These are phyloP conservation scores for Smittia aterrima DNA, from an alignment of 2,888 invertebrate species.

Conservation along the genomic window DNA sequence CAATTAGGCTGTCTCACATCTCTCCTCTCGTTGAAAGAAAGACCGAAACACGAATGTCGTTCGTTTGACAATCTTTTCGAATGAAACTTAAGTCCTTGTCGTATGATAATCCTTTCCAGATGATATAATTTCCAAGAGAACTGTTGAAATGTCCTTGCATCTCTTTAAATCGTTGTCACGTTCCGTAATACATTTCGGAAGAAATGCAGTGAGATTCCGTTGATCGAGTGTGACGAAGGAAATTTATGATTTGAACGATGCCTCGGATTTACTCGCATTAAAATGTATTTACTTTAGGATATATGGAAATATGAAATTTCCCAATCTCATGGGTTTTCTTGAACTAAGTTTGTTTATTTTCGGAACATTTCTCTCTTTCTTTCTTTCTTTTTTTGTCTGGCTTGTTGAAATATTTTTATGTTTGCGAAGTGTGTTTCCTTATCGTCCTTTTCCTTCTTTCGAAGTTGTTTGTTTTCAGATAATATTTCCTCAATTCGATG, in stretches of 20 bases:
- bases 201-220: background rate
- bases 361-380: background rate
- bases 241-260: background rate
- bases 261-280: constrained; percentile 22
- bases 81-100: constrained; percentile 11
- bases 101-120: constrained; percentile 22
- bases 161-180: constrained; percentile 14
- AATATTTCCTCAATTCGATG: constrained; percentile 35
- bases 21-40: background rate
- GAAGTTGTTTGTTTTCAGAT: constrained; percentile 29
- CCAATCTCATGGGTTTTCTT: constrained; percentile 8
- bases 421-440: constrained; percentile 2
- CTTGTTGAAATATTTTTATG: background rate
- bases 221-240: background rate
- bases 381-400: background rate
- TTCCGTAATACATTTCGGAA: constrained; percentile 2
- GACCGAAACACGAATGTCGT: background rate
- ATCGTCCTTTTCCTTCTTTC: background rate
- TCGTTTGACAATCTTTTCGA: background rate
- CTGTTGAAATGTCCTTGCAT: background rate
- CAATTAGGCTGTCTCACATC: background rate
- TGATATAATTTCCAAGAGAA: constrained; percentile 6
- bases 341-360: background rate
- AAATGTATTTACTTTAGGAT: constrained; percentile 12
- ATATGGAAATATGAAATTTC: constrained; percentile 7